These are phyloP conservation scores for Laspeyria flexula DNA, from an alignment of 2,888 invertebrate genomes.

Conservation along the genomic window DNA sequence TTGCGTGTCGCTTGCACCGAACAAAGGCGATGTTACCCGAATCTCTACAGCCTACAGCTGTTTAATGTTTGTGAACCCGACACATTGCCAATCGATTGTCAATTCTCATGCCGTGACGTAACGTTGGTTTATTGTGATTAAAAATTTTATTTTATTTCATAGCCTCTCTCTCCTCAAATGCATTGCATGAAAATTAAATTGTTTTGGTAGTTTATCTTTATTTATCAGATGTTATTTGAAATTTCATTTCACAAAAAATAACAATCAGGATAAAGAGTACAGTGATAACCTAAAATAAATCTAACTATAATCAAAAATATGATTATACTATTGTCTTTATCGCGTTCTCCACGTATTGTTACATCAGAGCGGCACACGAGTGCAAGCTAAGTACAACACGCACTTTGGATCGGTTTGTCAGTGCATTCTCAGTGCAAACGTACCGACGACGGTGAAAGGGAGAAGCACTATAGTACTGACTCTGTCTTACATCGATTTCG, in stretches of 20 bases:
- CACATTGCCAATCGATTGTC: slow-evolving; percentile 72
- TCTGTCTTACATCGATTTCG: slow-evolving; percentile 76
- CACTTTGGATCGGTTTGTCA: slow-evolving; percentile 43
- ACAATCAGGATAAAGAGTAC: too few relatives aligned
- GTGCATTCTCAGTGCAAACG: slow-evolving; percentile 75
- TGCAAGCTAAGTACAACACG: slow-evolving; percentile 54
- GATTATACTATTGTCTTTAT: slow-evolving; percentile 19
- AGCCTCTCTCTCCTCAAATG: too few relatives aligned
- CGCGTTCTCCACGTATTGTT: slow-evolving; percentile 37
- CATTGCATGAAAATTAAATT: too few relatives aligned
- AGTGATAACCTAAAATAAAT: background rate
- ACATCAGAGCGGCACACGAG: slow-evolving; percentile 45
- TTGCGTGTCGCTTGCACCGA: slow-evolving; percentile 53
- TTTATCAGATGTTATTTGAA: too few relatives aligned
- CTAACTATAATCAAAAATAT: background rate
- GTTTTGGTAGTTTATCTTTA: too few relatives aligned
- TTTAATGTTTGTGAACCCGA: slow-evolving; percentile 78
- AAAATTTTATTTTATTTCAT: background rate
- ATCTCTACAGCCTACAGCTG: slow-evolving; percentile 78
- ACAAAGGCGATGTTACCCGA: slow-evolving; percentile 71
- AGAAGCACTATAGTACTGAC: slow-evolving; percentile 38
- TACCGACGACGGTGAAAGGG: slow-evolving; percentile 64
- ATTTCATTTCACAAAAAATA: background rate
- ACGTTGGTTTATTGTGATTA: slow-evolving; percentile 24
- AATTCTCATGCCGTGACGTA: slow-evolving; percentile 58